Conservation (phyloP, 2,888 invertebrate species). For the Synanthedon tipuliformis region DNA sequence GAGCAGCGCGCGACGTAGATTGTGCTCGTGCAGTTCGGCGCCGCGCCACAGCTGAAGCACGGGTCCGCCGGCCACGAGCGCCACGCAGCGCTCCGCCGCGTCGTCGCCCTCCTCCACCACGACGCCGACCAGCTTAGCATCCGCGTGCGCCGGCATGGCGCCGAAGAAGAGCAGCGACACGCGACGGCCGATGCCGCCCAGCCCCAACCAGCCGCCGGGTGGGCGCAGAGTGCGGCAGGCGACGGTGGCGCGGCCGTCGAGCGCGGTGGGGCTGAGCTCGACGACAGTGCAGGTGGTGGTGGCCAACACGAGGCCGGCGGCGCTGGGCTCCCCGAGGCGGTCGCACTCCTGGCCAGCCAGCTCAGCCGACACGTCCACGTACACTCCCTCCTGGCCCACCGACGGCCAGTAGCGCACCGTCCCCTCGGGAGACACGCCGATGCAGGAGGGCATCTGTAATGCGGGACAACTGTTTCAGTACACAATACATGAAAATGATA, state of each 20-base stretch:
- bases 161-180: conserved; percentile 88
- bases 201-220: conserved; percentile 87
- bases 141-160: conserved; percentile 73
- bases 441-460: conserved; percentile 86
- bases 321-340: conserved; percentile 75
- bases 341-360: conserved; percentile 90
- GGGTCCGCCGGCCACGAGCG: conserved; percentile 71
- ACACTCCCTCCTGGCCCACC: conserved; percentile 87
- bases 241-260: conserved; percentile 76
- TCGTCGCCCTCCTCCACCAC: conserved; percentile 64
- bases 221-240: conserved; percentile 76
- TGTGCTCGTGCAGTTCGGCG: conserved; percentile 80
- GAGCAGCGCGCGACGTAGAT: conserved; percentile 77
- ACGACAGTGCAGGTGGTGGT: conserved; percentile 93
- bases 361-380: conserved; percentile 86
- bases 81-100: conserved; percentile 65
- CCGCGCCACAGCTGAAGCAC: conserved; percentile 86
- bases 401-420: conserved; percentile 92
- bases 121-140: conserved; percentile 78
- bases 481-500: too few species aligned
- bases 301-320: conserved; percentile 84
- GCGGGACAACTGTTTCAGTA: too few species aligned
- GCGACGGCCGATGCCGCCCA: conserved; percentile 86
- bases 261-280: conserved; percentile 26
- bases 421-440: conserved; percentile 95